Percentiles rank a stretch among this genome's conserved stretches.
Conservation (phyloP, 2,888 invertebrate genomes). For the Lepas anatifera region DNA sequence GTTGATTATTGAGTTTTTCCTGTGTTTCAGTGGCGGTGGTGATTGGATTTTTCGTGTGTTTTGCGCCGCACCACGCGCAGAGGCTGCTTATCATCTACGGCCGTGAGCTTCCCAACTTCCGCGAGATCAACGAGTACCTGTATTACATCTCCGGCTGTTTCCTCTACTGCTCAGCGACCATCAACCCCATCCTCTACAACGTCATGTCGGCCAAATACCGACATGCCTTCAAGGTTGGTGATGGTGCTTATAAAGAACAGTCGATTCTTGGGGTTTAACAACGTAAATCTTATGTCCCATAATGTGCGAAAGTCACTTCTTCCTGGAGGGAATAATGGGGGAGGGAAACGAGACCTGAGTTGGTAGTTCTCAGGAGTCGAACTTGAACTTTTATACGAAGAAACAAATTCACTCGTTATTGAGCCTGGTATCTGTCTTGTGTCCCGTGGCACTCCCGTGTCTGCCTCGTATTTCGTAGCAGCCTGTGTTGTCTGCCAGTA, state of each 20-base stretch:
- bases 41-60: constrained; percentile 83
- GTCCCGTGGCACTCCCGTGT: too few relatives aligned
- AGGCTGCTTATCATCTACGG: constrained; percentile 67
- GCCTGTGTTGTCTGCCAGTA: too few relatives aligned
- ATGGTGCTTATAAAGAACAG: too few relatives aligned
- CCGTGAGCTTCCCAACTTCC: constrained; percentile 15
- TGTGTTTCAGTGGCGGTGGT: constrained; percentile 74
- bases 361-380: too few relatives aligned
- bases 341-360: not conserved
- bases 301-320: too few relatives aligned
- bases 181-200: constrained; percentile 77
- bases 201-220: constrained; percentile 61
- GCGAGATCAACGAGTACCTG: constrained; percentile 51
- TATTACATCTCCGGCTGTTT: constrained; percentile 66
- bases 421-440: too few relatives aligned
- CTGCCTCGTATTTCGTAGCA: too few relatives aligned
- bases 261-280: too few relatives aligned
- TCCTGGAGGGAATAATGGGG: not conserved
- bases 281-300: too few relatives aligned
- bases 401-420: too few relatives aligned
- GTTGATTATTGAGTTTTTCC: too few relatives aligned
- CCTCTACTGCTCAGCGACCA: constrained; percentile 68
- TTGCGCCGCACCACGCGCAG: constrained; percentile 93
- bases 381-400: too few relatives aligned
- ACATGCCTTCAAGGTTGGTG: constrained; percentile 6